Evolutionary conservation across 2,888 invertebrate genomes (phyloP).

Genomic region (Petrolisthes cinctipes): DNA sequence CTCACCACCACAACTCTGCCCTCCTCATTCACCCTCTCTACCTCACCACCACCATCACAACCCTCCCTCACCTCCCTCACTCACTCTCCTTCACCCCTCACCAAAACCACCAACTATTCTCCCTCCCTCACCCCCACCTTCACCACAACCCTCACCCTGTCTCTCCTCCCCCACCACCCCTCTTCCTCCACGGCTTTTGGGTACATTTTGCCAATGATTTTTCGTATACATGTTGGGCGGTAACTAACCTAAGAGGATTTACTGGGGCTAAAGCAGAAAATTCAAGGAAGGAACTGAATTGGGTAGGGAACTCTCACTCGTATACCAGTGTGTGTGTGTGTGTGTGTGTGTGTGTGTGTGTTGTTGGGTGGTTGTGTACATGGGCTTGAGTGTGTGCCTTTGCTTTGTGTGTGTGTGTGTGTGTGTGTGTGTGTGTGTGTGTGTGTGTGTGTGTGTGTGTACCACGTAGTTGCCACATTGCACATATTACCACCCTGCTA

Average conservation of each 20-base stretch:
- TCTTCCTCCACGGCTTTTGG: background rate
- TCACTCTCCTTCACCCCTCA: background rate
- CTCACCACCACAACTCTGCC: background rate
- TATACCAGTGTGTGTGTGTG: background rate
- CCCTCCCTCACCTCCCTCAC: background rate
- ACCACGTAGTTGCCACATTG: no score
- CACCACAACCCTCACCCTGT: background rate
- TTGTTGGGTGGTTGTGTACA: background rate
- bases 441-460: background rate
- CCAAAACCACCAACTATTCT: background rate
- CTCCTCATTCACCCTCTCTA: background rate
- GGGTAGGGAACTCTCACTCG: background rate
- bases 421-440: background rate
- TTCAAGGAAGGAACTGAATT: background rate
- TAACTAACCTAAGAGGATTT: constrained; percentile 1
- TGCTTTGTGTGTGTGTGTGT: no score
- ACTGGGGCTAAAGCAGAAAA: background rate
- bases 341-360: background rate
- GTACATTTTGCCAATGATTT: background rate
- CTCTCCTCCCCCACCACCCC: background rate
- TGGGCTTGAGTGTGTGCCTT: background rate
- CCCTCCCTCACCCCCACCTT: no score
- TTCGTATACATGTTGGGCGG: background rate
- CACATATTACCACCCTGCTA: no score
- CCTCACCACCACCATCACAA: background rate